These are phyloP conservation scores for Agelas oroides DNA, from an alignment of 37 sponge, comb jelly and placozoan genomes.

Conservation along the genomic window DNA sequence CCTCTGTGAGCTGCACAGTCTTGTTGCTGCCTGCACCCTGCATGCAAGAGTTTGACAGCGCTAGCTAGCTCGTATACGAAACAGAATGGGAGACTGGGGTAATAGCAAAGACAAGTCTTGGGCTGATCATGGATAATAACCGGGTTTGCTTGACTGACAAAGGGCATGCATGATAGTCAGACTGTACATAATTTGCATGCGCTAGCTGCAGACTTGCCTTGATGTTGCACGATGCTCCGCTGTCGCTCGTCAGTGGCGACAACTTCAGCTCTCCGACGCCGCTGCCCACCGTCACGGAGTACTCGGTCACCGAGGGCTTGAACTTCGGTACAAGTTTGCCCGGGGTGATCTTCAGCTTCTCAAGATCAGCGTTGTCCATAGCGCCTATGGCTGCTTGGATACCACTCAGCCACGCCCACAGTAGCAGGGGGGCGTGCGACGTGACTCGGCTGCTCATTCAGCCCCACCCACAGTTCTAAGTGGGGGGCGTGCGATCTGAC, in stretches of 20 bases:
- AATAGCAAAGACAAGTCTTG: too few relatives aligned
- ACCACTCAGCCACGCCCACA: too few relatives aligned
- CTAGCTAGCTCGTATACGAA: neutral
- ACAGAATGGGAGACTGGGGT: too few relatives aligned
- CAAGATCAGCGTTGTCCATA: slow-evolving; percentile 96
- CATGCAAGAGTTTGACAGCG: neutral
- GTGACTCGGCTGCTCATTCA: too few relatives aligned
- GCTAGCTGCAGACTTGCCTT: slow-evolving; percentile 53
- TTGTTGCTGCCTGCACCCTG: slow-evolving; percentile 79
- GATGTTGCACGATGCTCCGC: slow-evolving; percentile 88
- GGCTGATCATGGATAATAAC: too few relatives aligned
- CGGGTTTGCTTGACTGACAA: too few relatives aligned
- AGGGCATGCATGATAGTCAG: too few relatives aligned
- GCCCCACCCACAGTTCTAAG: too few relatives aligned
- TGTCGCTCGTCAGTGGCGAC: slow-evolving; percentile 77
- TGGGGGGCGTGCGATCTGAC: too few relatives aligned
- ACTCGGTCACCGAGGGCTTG: slow-evolving; percentile 66
- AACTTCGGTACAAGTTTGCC: slow-evolving; percentile 93
- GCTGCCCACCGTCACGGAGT: slow-evolving; percentile 78
- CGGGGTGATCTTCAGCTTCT: slow-evolving; percentile 80
- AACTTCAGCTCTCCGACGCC: slow-evolving; percentile 73
- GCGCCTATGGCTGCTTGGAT: neutral
- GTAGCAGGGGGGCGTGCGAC: too few relatives aligned
- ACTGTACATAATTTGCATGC: too few relatives aligned
- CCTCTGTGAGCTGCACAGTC: slow-evolving; percentile 79